Percentiles rank a stretch among this genome's conserved stretches.
These are phyloP conservation scores for Neodon shergylaensis DNA, from an alignment of 2,113 vertebrate species.

Conservation along the genomic window DNA sequence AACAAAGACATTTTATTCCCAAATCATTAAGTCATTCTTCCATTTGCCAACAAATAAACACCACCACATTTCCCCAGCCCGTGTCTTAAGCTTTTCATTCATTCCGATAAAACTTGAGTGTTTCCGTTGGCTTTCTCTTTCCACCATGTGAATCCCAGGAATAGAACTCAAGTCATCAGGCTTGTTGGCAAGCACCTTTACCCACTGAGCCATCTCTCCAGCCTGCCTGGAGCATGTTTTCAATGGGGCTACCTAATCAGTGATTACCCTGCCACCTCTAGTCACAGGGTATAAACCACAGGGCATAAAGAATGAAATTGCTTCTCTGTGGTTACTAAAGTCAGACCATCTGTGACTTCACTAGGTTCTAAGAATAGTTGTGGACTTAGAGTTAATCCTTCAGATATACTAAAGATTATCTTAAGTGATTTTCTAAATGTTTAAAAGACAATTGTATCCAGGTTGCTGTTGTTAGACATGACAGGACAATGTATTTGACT, in stretches of 20 bases:
- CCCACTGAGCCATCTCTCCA: not conserved
- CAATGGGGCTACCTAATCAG: not conserved
- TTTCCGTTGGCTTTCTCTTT: not conserved
- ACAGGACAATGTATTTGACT: not conserved
- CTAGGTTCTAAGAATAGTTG: not conserved
- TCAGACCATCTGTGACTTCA: not conserved
- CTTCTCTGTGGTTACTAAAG: not conserved
- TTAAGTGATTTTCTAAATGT: not conserved
- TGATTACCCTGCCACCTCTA: not conserved
- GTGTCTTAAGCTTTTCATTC: not conserved
- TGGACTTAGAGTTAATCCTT: not conserved
- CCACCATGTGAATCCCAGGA: not conserved
- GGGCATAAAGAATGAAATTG: not conserved
- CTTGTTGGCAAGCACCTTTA: not conserved
- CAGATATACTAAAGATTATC: constrained; percentile 2
- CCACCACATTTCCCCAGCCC: constrained; percentile 10
- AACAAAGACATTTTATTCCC: constrained; percentile 58
- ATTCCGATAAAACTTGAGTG: not conserved
- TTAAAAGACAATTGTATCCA: not conserved
- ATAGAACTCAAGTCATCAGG: no score
- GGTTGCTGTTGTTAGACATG: not conserved
- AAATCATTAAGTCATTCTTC: constrained; percentile 42
- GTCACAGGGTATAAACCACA: not conserved
- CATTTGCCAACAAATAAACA: constrained; percentile 21
- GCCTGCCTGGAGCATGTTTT: not conserved